Percentiles rank a stretch among this genome's conserved stretches.
Conservation (phyloP, 2,113 vertebrate genomes). For the Rhinopomastus cyanomelas region DNA sequence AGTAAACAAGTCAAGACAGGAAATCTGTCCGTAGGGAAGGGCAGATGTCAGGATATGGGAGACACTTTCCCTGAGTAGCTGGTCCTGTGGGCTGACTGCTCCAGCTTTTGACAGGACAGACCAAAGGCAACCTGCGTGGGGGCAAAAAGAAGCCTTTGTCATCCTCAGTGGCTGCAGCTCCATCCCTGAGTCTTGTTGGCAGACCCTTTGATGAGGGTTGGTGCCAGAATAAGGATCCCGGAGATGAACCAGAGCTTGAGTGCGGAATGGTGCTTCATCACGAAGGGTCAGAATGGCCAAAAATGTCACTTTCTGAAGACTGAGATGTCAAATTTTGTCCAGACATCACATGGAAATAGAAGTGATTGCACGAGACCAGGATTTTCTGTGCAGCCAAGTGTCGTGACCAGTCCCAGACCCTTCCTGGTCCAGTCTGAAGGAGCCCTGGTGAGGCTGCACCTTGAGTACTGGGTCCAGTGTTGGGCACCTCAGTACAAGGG, state of each 20-base stretch:
- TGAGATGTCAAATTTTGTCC: neutral
- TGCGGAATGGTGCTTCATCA: neutral
- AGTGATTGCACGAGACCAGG: neutral
- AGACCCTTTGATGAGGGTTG: neutral
- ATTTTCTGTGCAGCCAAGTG: neutral
- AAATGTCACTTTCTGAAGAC: neutral
- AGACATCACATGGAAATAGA: neutral
- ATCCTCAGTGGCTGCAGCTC: neutral
- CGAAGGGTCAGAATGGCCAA: neutral
- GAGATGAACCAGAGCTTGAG: neutral
- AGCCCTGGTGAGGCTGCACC: too few species aligned
- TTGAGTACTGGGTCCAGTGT: too few species aligned
- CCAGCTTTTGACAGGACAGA: neutral
- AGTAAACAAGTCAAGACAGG: neutral
- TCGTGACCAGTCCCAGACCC: neutral
- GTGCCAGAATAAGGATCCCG: too few species aligned
- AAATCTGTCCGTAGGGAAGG: neutral
- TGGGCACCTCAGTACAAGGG: too few species aligned
- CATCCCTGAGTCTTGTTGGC: neutral
- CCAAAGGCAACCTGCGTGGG: fast-evolving
- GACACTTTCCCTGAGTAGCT: neutral
- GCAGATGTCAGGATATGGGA: neutral
- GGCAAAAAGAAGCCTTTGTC: neutral
- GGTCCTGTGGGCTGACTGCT: neutral
- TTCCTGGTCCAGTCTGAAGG: neutral